These are phyloP conservation scores for Petroica traversi DNA, from an alignment of 2,113 vertebrate genomes.

Conservation along the genomic window DNA sequence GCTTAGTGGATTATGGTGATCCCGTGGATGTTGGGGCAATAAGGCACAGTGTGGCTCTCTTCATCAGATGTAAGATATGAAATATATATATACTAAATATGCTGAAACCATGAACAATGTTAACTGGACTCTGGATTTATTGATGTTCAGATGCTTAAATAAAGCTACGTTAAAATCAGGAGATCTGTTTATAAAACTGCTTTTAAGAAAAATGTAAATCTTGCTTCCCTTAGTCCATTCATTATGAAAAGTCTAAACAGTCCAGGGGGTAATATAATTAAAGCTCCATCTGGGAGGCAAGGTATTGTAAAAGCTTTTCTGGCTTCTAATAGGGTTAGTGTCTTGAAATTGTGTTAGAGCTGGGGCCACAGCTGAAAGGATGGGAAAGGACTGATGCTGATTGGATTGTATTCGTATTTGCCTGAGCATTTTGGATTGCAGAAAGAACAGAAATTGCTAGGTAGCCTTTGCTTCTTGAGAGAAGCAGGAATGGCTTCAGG, in stretches of 20 bases:
- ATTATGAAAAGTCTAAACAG: neutral
- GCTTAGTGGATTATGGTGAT: neutral
- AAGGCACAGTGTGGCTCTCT: conserved; percentile 61
- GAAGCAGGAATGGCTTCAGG: neutral
- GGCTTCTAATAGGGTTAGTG: neutral
- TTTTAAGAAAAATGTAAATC: conserved; percentile 33
- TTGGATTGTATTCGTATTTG: neutral
- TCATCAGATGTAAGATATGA: conserved; percentile 64
- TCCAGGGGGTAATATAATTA: neutral
- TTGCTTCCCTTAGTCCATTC: conserved; percentile 8
- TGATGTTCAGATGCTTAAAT: conserved; percentile 73
- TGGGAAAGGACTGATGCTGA: neutral
- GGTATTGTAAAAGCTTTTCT: neutral
- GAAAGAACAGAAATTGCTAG: neutral
- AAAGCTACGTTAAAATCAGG: conserved; percentile 68
- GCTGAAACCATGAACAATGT: conserved; percentile 63
- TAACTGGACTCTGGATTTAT: conserved; percentile 67
- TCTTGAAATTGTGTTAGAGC: neutral
- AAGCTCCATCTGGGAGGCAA: conserved; percentile 2
- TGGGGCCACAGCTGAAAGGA: neutral
- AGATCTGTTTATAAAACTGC: conserved; percentile 43
- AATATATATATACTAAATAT: conserved; percentile 61
- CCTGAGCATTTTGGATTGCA: neutral
- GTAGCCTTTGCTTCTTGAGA: neutral
- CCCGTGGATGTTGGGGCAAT: conserved; percentile 42